Evolutionary conservation across 2,113 vertebrate genomes (phyloP).

Genomic region (Peromyscus leucopus): DNA sequence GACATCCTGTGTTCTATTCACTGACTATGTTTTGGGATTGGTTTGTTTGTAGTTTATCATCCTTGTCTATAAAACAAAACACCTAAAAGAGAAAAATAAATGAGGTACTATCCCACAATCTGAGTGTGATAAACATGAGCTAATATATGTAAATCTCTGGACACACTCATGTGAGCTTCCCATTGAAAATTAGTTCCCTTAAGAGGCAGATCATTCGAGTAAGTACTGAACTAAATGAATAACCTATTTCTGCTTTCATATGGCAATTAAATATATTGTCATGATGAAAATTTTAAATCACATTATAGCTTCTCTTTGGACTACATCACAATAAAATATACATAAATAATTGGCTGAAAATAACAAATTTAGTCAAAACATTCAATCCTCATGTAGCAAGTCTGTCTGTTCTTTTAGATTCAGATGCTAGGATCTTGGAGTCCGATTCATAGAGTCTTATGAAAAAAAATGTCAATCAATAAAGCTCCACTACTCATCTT

Average conservation of each 20-base stretch:
- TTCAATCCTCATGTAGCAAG: background rate
- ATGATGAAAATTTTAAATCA: conserved; percentile 1
- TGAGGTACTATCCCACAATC: background rate
- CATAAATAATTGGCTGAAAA: background rate
- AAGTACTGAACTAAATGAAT: background rate
- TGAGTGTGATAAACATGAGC: background rate
- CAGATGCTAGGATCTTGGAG: background rate
- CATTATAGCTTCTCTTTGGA: background rate
- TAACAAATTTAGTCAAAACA: background rate
- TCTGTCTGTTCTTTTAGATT: background rate
- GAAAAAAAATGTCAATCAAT: background rate
- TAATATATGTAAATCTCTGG: conserved; percentile 14
- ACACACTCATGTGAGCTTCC: background rate
- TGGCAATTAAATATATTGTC: background rate
- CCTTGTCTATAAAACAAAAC: background rate
- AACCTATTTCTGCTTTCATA: background rate
- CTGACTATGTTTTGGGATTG: background rate
- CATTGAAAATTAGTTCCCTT: background rate
- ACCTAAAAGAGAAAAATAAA: background rate
- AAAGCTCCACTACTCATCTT: background rate
- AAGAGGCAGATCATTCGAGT: background rate
- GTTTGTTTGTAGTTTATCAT: background rate
- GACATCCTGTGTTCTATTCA: accelerated
- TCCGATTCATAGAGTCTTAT: background rate
- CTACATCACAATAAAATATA: background rate